Evolutionary conservation across 2,113 vertebrate species (phyloP), one percentile per base, ranked within the genome.

Genomic region (Sinocyclocheilus anshuiensis): DNA sequence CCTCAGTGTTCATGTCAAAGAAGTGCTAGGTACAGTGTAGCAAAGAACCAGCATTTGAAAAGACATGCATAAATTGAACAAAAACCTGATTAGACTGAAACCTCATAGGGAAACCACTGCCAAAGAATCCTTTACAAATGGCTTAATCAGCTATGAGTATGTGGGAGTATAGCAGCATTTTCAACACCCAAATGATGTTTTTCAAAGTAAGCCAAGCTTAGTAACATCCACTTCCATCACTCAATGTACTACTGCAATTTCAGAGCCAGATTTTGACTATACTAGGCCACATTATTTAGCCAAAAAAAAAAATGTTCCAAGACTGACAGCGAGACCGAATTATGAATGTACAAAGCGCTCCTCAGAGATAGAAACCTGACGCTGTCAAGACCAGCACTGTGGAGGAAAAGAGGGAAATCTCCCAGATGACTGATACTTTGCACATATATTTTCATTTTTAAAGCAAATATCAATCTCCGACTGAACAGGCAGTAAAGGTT

Each of bases 381-480:
- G 53, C 79, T 16, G 59, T 69, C 53, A 87, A 84, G 69, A 80
- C 74, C 69, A 39, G 82, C 76, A 74, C 67, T 86, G 86, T 65
- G 87, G 29, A 69, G 36, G 59, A 55, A 63, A 77, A 76, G 39
- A 88, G 65, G 84, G 86, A 83, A 87, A 81, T 20, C 50, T 84
- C 65, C 85, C 84, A 55, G 81, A 55, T 78, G 86, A 89, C 82
- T 78, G 88, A 92, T 85, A 87, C 87, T 55, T 89, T 65, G n/a
- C 55, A 86, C 84, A 84, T 74, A 86, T 84, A 80, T 86, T 75
- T 88, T 86, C 83, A 88, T 79, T 84, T 89, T 87, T 86, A 77
- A 89, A 74, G 85, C 36, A 89, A 91, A 91, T 79, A 79, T 74
- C 78, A 72, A 91, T 92, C 86, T 90, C 88, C 78, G 77, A 76